These are phyloP conservation scores for Aplochiton taeniatus DNA, from an alignment of 2,797 vertebrate species.

Conservation along the genomic window DNA sequence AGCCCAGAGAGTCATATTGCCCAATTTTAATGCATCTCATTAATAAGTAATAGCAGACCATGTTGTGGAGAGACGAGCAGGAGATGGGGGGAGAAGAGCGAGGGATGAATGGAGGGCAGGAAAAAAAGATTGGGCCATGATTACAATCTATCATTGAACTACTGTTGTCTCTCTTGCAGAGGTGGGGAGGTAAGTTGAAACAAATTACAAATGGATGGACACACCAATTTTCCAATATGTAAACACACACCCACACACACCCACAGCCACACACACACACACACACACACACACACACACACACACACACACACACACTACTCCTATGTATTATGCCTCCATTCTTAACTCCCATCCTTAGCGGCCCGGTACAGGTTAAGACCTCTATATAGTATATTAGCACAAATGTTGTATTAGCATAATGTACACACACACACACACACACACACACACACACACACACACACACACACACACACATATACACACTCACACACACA, in stretches of 20 bases:
- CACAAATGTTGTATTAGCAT: constrained; percentile 72
- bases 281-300: constrained; percentile 1
- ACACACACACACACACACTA: not conserved
- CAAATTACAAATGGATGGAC: constrained; percentile 1
- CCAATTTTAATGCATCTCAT: constrained; percentile 68
- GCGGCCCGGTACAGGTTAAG: constrained; percentile 25
- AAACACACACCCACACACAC: constrained; percentile 4
- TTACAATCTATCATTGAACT: constrained; percentile 58
- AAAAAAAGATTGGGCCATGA: constrained; percentile 30
- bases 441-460: too few species aligned
- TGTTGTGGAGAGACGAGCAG: constrained; percentile 33
- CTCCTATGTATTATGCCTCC: not conserved
- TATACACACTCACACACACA: too few species aligned
- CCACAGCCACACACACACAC: constrained; percentile 10
- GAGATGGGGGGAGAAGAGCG: constrained; percentile 16
- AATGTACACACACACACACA: constrained; percentile 41
- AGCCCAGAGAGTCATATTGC: constrained; percentile 14
- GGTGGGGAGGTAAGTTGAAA: constrained; percentile 24
- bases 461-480: too few species aligned
- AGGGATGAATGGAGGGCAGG: constrained; percentile 3
- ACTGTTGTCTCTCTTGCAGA: constrained; percentile 35
- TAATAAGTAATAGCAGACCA: constrained; percentile 53
- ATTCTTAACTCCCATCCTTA: not conserved
- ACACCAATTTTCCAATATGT: too few species aligned
- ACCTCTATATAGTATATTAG: constrained; percentile 21